Base-by-base conservation (phyloP, 1,140 invertebrate species). In the Drosophila saltans region DNA sequence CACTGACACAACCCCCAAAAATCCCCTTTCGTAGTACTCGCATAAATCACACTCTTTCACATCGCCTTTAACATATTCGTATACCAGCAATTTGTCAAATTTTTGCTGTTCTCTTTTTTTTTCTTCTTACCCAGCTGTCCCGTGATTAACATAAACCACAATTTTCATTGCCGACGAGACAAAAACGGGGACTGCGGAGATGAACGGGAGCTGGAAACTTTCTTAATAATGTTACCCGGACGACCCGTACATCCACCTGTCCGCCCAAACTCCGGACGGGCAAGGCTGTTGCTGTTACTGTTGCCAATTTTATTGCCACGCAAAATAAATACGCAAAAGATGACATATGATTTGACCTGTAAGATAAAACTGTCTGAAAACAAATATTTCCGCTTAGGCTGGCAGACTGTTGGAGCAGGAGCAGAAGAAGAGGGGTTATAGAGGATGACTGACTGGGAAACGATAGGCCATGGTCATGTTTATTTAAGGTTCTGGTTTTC, bases 271-370 rank as follows among this genome's bases (percentile, higher is more conserved):
- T n/a, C 45, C 40, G 57, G n/a, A 2, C 55, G 30, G 21, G n/a
- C 41, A 33, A 45, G 43, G 43, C 75, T 72, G 68, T 77, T 76
- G 33, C 33, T 11, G 69, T 78, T 78, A 69, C 75, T 72, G 77
- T 67, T 83, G 33, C 69, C 70, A 78, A 75, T 81, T 85, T 75
- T 81, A 72, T 72, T 80, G 61, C 72, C 77, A 55, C 45, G 63
- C 82, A 69, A 79, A 86, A 86, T 85, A 85, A 81, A 86, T 86
- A 86, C 78, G 84, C 78, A 84, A 83, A 89, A 89, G 85, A 89
- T 89, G 84, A 89, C 84, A 89, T 90, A 89, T 84, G 84, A 89
- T 89, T 89, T 79, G 85, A 90, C 65, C 82, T 69, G 72, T 70
- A 70, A 77, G 83, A 86, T 82, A 88, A 88, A 88, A 89, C 84